phyloP scores from a whole-genome alignment of 2,797 vertebrate species.

The Varecia variegata region DNA sequence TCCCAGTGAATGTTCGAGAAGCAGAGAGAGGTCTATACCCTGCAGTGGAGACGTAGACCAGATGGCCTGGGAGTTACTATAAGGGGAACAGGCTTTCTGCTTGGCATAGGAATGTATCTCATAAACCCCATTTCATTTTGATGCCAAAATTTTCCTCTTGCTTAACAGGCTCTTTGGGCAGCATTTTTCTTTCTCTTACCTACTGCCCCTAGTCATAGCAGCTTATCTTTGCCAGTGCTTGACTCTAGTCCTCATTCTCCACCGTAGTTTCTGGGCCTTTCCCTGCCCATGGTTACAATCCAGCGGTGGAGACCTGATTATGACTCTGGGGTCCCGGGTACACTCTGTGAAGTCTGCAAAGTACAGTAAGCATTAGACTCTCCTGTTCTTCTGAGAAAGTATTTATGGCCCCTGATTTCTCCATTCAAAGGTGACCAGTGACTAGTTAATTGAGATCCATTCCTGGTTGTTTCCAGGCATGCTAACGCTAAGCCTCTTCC shows the following conservation, averaged over 20 bases:
- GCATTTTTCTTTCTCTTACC: background rate
- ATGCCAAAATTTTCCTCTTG: background rate
- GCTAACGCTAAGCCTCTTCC: background rate
- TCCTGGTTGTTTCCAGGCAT: background rate
- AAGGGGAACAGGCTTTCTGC: slow-evolving; percentile 41
- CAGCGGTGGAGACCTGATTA: background rate
- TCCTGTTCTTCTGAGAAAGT: background rate
- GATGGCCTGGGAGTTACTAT: slow-evolving; percentile 38
- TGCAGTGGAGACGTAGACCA: slow-evolving; percentile 32
- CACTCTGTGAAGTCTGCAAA: background rate
- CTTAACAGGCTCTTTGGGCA: background rate
- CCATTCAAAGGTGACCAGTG: background rate
- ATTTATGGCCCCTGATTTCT: background rate
- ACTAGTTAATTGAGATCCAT: background rate
- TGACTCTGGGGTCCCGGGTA: background rate
- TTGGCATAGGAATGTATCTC: background rate
- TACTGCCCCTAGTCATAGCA: background rate
- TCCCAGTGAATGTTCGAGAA: background rate
- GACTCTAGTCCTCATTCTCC: background rate
- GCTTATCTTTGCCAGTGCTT: background rate
- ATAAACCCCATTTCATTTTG: slow-evolving; percentile 37
- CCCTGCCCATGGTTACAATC: background rate
- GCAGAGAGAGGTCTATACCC: background rate
- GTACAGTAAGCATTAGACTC: background rate
- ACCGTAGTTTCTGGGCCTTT: background rate